Conservation (phyloP, 2,888 invertebrate genomes). For the Mythimna albipuncta region DNA sequence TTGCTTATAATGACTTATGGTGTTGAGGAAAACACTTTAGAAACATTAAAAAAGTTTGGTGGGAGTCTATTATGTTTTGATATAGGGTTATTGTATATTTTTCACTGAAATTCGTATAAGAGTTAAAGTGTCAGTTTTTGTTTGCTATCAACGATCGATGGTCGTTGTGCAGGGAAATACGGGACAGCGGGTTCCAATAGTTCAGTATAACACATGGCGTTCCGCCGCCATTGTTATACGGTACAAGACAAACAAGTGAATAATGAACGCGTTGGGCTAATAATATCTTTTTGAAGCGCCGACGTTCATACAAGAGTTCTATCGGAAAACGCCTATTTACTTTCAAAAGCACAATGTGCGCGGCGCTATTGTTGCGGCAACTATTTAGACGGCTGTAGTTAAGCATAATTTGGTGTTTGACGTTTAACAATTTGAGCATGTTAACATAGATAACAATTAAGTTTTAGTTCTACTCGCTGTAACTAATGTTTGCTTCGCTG, state of each 20-base stretch:
- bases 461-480: conserved; percentile 33
- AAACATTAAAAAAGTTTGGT: conserved; percentile 40
- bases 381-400: conserved; percentile 35
- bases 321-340: conserved; percentile 54
- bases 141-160: conserved; percentile 48
- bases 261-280: conserved; percentile 53
- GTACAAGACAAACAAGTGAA: conserved; percentile 63
- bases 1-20: conserved; percentile 55
- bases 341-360: conserved; percentile 45
- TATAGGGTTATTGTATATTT: conserved; percentile 20
- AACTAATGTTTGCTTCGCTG: conserved; percentile 36
- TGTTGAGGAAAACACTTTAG: conserved; percentile 40
- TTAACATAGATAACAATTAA: conserved; percentile 43
- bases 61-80: conserved; percentile 19
- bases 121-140: conserved; percentile 39
- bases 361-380: conserved; percentile 39
- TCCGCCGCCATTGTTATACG: conserved; percentile 47
- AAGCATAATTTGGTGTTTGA: conserved; percentile 39
- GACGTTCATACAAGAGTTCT: conserved; percentile 37
- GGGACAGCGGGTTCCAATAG: conserved; percentile 49
- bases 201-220: conserved; percentile 57
- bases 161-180: conserved; percentile 53
- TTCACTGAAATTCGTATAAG: conserved; percentile 31
- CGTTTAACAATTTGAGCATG: conserved; percentile 41
- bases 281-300: conserved; percentile 55